Base-by-base conservation (phyloP, 1,140 invertebrate species). In the Drosophila lowei region DNA sequence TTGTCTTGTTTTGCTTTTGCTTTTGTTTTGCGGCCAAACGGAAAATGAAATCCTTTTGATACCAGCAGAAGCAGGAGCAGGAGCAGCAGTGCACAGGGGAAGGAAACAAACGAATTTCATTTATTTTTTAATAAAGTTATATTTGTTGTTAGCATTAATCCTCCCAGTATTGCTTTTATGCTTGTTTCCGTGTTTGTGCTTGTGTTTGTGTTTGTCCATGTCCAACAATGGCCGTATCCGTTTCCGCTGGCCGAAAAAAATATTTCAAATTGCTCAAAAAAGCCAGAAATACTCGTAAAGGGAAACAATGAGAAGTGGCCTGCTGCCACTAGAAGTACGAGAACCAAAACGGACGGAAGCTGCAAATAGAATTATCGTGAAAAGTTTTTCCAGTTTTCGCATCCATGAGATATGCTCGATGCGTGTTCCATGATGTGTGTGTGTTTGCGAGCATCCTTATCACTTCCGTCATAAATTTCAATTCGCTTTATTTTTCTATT, bases 401-500 rank as follows among this genome's bases (percentile, higher is more conserved):
- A 25, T 34, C 18, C 75, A 44, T 25, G 59, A 77, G 60, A 83
- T 83, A 79, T 84, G 42, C 63, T 57, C 63, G 75, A 73, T 78
- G 43, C 16, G 9, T 44, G 3, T 7, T 2, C 7, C 8, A 30
- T 30, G 30, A 25, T 44, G 48, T 57, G 47, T 64, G 55, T 47
- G 46, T 60, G 41, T 52, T 47, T 60, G 41, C 59, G 25, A 47
- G 64, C 70, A 62, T 73, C 77, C 79, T 89, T 89, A 89, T 89
- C 84, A 89, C 88, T 89, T 89, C 84, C 84, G 84, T 89, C 86
- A 89, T 89, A 89, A 89, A 89, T 89, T 89, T 85, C 79, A 88
- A 89, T 89, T 77, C 74, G 67, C 66, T 74, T 83, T 88, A 86
- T 88, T 72, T 86, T 86, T 86, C 81, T 86, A 86, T 86, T 86